Evolutionary conservation across 2,113 vertebrate genomes (phyloP), one percentile per base, ranked within the genome.

Genomic region (Bubo blakistoni): DNA sequence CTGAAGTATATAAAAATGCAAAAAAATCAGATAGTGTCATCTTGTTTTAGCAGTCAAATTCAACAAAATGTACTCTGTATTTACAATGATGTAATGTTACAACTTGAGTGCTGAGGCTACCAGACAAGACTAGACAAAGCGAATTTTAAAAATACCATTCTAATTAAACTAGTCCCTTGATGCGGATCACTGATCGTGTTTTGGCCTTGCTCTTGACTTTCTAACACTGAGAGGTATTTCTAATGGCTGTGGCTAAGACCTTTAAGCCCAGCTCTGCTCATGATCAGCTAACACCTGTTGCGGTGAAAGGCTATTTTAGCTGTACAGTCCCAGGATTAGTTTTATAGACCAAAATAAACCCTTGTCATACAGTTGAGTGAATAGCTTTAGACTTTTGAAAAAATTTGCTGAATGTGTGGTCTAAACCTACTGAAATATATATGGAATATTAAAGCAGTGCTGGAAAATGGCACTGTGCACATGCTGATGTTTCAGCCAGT

Each of bases 261-360:
- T 93, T 52, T 91, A 94, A 91, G 77, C 72, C 79, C 44, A 69
- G 76, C 61, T 93, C 95, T 96, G 94, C 72, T 96, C 63, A 58
- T 83, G 54, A 92, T 97, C 91, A 91, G 49, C 85, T 88, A 95
- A 94, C 96, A 97, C 96, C 96, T 97, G 97, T 97, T 96, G 84
- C 3, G 22, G 61, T 89, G 49, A 90, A 97, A 97, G 90, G 92
- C 86, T 97, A 81, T 97, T 97, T 96, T 71, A 71, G 80, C 96
- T 87, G 72, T 71, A 57, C 87, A 74, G 76, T 94, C 42, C 30
- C 19, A 52, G 82, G 87, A 95, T 97, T 97, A 88, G 76, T 86
- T 95, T 93, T 96, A 90, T 92, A 86, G 82, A 93, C 85, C 54
- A 94, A 93, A 97, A 96, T 96, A 96, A 97, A 96, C 87, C 55